These are phyloP conservation scores for Stichodactyla mertensii DNA, from an alignment of 64 coral and sea anemone species.

Conservation along the genomic window DNA sequence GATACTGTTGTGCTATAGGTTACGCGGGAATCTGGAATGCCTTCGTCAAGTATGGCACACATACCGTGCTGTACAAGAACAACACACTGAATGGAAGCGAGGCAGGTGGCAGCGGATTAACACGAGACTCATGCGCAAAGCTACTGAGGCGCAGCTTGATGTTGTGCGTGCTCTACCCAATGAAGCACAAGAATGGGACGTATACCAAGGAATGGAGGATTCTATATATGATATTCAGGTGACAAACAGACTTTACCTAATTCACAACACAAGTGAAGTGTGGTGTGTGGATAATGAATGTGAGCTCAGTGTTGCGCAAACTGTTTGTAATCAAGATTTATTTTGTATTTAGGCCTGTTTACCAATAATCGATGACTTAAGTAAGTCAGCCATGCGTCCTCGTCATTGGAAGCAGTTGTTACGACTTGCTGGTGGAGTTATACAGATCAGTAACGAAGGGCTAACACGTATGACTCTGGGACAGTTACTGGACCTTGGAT, in stretches of 20 bases:
- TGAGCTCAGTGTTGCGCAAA: no score
- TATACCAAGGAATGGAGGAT: slow-evolving; percentile 82
- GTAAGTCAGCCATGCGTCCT: slow-evolving; percentile 81
- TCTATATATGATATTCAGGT: slow-evolving; percentile 86
- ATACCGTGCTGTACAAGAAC: slow-evolving; percentile 75
- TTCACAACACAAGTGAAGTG: no score
- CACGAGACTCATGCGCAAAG: slow-evolving; percentile 82
- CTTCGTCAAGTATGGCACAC: slow-evolving; percentile 85
- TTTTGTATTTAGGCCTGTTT: slow-evolving; percentile 63
- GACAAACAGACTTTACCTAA: neutral
- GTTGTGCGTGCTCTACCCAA: slow-evolving; percentile 58
- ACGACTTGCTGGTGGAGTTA: slow-evolving; percentile 66
- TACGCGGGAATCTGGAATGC: slow-evolving; percentile 81
- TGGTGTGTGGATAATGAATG: no score
- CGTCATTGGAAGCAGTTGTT: slow-evolving; percentile 98
- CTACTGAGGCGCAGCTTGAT: slow-evolving; percentile 77
- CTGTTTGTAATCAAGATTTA: no score
- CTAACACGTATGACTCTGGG: slow-evolving; percentile 93
- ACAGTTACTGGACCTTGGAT: slow-evolving; percentile 79
- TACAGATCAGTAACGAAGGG: slow-evolving; percentile 93
- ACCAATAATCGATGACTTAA: slow-evolving; percentile 94
- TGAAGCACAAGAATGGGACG: slow-evolving; percentile 74
- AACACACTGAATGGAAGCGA: slow-evolving; percentile 88
- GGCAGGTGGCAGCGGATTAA: slow-evolving; percentile 92
- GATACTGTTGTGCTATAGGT: slow-evolving; percentile 16